These are phyloP conservation scores for Drosophila suzukii DNA, from an alignment of 1,140 invertebrate species.

Conservation along the genomic window DNA sequence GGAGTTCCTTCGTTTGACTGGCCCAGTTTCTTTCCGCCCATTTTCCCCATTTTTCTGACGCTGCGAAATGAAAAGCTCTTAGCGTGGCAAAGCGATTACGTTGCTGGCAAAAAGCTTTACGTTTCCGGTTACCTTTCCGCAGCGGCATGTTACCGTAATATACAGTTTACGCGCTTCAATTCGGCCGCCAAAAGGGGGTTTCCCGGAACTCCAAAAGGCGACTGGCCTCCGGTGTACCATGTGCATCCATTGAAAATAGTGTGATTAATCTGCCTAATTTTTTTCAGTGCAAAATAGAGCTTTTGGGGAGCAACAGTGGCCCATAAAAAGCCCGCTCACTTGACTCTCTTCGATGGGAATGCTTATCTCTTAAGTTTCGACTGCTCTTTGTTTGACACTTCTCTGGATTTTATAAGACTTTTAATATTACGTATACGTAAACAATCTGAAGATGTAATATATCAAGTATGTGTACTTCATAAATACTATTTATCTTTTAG, in stretches of 20 bases:
- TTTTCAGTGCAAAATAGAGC: conserved; percentile 48
- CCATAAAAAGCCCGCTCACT: conserved; percentile 21
- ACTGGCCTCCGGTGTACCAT: neutral
- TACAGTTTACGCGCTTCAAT: conserved; percentile 70
- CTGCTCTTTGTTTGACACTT: conserved; percentile 4
- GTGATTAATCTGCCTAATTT: neutral
- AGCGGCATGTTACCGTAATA: conserved; percentile 54
- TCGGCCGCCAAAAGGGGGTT: conserved; percentile 21
- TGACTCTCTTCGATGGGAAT: conserved; percentile 18
- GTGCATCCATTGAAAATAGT: neutral
- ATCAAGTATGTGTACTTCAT: neutral
- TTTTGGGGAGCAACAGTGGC: conserved; percentile 38
- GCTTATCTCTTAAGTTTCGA: conserved; percentile 12
- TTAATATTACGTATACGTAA: conserved; percentile 26
- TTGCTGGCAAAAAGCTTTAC: conserved; percentile 67
- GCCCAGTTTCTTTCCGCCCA: conserved; percentile 57
- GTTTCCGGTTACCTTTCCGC: conserved; percentile 76
- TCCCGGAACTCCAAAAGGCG: neutral
- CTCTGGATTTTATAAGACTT: neutral
- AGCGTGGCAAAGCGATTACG: conserved; percentile 70
- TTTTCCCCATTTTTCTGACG: conserved; percentile 21
- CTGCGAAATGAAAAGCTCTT: conserved; percentile 65
- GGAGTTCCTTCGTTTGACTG: conserved; percentile 59
- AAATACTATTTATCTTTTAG: no score
- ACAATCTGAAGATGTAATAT: neutral